phyloP scores from a whole-genome alignment of 2,888 invertebrate species.

The Pollenia labialis region DNA sequence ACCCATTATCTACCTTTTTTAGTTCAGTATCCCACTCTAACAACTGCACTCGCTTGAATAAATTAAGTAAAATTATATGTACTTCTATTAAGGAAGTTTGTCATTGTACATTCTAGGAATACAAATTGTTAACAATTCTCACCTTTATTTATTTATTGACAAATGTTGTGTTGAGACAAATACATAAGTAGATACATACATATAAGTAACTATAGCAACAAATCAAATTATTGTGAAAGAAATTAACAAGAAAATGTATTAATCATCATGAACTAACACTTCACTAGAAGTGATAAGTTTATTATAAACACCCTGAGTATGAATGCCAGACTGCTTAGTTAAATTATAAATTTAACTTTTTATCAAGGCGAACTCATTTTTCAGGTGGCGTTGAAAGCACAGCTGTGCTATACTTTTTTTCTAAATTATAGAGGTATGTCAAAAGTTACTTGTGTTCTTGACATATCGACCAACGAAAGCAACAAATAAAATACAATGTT shows the following conservation, averaged over 20 bases:
- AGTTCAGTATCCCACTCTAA: no score
- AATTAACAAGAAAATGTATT: background rate
- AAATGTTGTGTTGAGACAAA: background rate
- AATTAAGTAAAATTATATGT: background rate
- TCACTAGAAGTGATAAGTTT: background rate
- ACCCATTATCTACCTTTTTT: no score
- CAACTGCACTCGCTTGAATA: background rate
- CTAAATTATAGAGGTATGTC: no score
- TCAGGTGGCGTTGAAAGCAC: no score
- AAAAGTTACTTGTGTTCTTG: no score
- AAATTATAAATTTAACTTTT: background rate
- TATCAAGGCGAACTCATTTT: no score
- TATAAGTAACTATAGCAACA: background rate
- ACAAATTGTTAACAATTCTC: slow-evolving; percentile 1
- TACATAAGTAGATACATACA: background rate
- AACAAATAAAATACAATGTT: no score
- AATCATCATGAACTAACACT: slow-evolving; percentile 13
- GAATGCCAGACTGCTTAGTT: background rate
- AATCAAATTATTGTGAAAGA: background rate
- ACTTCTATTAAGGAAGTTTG: background rate
- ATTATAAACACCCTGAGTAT: background rate
- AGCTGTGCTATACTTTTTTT: no score
- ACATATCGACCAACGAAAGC: no score
- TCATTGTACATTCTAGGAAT: slow-evolving; percentile 3
- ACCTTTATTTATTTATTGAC: background rate